These are phyloP conservation scores for Vireo griseus DNA, from an alignment of 2,797 vertebrate species.

Conservation along the genomic window DNA sequence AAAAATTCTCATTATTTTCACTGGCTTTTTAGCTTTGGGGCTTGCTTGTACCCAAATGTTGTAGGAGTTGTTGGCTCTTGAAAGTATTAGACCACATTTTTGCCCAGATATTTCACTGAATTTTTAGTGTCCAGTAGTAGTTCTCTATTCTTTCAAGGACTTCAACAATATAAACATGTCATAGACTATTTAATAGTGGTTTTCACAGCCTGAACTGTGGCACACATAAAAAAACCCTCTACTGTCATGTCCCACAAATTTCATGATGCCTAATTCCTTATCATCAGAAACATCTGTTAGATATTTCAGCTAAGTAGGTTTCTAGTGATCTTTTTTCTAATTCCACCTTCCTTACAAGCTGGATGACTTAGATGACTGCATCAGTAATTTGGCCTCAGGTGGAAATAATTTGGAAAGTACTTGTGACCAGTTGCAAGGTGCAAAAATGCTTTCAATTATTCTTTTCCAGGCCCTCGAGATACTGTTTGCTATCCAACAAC, in stretches of 20 bases:
- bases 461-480: conserved; percentile 5
- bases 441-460: conserved; percentile 34
- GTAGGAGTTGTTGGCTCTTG: not conserved
- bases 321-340: conserved; percentile 53
- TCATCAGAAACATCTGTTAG: conserved; percentile 2
- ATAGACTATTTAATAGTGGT: not conserved
- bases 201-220: not conserved
- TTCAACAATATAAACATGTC: not conserved
- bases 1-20: not conserved
- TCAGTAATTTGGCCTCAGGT: conserved; percentile 52
- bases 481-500: not conserved
- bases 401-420: conserved; percentile 58
- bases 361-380: conserved; percentile 21
- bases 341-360: conserved; percentile 22
- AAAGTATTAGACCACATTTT: not conserved
- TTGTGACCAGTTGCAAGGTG: not conserved
- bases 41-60: not conserved
- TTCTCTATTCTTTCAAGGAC: not conserved
- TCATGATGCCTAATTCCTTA: conserved; percentile 13
- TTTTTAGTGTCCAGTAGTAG: not conserved
- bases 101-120: not conserved
- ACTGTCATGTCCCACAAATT: not conserved
- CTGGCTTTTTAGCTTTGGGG: not conserved
- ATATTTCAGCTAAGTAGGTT: conserved; percentile 10
- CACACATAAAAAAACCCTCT: not conserved